Conservation (phyloP, 2,113 vertebrate genomes). For the Sphaerodactylus townsendi region DNA sequence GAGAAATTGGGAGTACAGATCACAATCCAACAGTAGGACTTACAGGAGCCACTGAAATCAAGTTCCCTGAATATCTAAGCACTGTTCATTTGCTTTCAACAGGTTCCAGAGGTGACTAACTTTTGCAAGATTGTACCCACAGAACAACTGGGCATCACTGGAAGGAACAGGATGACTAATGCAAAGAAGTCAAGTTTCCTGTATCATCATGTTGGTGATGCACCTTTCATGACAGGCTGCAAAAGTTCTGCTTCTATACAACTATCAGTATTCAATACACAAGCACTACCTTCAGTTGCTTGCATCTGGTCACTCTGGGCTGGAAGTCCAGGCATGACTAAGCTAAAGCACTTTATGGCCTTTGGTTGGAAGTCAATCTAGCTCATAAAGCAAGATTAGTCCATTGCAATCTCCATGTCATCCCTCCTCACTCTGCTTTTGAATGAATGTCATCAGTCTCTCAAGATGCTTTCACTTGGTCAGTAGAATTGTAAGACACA, state of each 20-base stretch:
- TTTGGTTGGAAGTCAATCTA: background rate
- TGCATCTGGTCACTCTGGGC: background rate
- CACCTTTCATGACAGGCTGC: background rate
- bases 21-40: background rate
- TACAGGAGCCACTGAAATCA: background rate
- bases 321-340: background rate
- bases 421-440: accelerated
- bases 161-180: background rate
- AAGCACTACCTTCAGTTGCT: background rate
- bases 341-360: background rate
- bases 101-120: background rate
- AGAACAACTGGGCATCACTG: background rate
- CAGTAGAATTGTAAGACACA: background rate
- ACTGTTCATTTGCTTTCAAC: background rate
- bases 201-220: background rate
- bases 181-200: background rate
- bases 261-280: background rate
- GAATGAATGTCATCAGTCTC: background rate
- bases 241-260: background rate
- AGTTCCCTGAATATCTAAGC: background rate
- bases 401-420: background rate
- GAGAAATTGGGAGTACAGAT: too few species aligned
- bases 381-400: background rate
- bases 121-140: background rate
- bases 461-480: accelerated